phyloP scores from a whole-genome alignment of 2,797 vertebrate species.

The Labeo calbasu region DNA sequence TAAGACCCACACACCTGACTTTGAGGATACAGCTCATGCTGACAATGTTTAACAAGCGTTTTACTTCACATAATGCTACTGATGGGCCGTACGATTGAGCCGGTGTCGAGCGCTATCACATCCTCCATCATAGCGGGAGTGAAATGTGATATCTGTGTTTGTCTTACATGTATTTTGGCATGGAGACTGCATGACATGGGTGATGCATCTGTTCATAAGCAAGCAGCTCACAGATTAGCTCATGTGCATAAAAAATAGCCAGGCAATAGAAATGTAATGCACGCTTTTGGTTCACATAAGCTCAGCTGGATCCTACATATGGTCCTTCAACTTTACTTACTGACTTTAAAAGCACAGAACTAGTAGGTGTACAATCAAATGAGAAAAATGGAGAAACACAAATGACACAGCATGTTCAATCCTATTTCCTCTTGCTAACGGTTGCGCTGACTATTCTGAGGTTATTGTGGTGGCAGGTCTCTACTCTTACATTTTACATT shows the following conservation, averaged over 20 bases:
- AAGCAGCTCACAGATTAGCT: constrained; percentile 3
- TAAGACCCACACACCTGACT: not conserved
- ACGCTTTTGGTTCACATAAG: not conserved
- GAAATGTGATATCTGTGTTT: not conserved
- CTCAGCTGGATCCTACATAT: not conserved
- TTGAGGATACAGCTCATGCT: not conserved
- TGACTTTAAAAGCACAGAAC: not conserved
- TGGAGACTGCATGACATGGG: not conserved
- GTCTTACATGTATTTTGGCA: not conserved
- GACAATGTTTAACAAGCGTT: not conserved
- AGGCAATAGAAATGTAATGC: not conserved
- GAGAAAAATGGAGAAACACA: constrained; percentile 19
- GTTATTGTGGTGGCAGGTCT: not conserved
- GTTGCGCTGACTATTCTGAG: constrained; percentile 53
- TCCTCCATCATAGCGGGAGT: not conserved
- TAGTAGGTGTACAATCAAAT: not conserved
- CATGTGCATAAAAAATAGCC: not conserved
- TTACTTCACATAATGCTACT: not conserved
- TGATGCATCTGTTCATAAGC: not conserved
- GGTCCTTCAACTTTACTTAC: not conserved
- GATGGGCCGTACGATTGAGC: not conserved
- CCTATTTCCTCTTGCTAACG: constrained; percentile 38
- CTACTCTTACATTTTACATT: not conserved
- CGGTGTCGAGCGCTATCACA: not conserved
- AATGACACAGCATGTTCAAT: not conserved